Base-by-base conservation (phyloP, 2,113 vertebrate genomes). In the Leiothrix lutea region DNA sequence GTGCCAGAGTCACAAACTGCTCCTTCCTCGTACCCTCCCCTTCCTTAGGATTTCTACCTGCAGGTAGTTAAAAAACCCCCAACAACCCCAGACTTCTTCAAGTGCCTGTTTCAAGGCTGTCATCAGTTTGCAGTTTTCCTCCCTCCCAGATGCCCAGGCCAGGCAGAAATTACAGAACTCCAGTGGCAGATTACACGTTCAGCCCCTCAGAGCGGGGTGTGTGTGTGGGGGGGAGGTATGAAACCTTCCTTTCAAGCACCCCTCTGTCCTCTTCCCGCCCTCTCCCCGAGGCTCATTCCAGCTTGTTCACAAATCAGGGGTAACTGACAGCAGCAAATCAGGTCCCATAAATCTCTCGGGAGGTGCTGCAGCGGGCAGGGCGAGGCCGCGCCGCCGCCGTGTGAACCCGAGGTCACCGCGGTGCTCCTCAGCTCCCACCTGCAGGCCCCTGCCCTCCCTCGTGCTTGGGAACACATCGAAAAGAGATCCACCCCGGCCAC, bases 221-320 rank as follows among this genome's bases (percentile, higher is more conserved):
- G n/a, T 4, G 12, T 12, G 47, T 7, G 31, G 48, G 8, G n/a
- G 12, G n/a, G 9, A 91, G 77, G 45, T 25, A 45, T 45, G 56
- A 14, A 90, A 86, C 90, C 67, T 82, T 91, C 66, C 90, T 96
- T 83, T 62, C 92, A 87, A 87, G 44, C 71, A 56, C 7, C 88
- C n/a, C 62, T 47, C 82, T 72, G 88, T 65, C 88, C 92, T 91
- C 80, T 80, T 61, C 65, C 73, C 48, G 0, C 79, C 94, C 86
- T 89, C 70, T 92, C 95, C 96, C 94, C 0, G 62, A 77, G 96
- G 95, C 95, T 96, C 95, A 97, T 97, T 97, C 97, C 95, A 87
- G 62, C 91, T 86, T 72, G 87, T 83, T 95, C 96, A 94, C 96
- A 97, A 96, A 96, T 96, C 94, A 96, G 82, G 75, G 57, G 42